Conservation (phyloP, 2,113 vertebrate genomes). For the Propithecus coquereli region DNA sequence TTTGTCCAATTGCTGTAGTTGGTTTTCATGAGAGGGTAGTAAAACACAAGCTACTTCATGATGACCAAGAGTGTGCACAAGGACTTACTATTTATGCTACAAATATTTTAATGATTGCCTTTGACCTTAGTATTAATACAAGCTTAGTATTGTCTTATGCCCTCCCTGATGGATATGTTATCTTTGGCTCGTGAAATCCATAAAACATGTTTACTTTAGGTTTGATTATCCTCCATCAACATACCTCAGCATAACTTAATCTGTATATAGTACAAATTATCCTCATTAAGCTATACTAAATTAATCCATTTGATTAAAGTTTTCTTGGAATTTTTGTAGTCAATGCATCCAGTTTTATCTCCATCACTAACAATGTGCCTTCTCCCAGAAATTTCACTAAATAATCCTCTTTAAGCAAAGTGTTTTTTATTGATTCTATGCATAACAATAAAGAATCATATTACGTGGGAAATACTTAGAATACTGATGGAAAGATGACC, state of each 20-base stretch:
- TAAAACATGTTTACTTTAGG: not conserved
- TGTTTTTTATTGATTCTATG: not conserved
- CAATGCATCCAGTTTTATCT: not conserved
- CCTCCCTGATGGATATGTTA: not conserved
- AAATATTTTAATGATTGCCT: not conserved
- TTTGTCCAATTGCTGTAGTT: not conserved
- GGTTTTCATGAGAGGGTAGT: not conserved
- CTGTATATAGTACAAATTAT: not conserved
- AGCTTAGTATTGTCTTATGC: not conserved
- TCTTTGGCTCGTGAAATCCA: not conserved
- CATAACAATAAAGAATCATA: not conserved
- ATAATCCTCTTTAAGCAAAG: not conserved
- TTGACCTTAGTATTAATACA: not conserved
- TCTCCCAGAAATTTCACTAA: not conserved
- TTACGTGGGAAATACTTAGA: not conserved
- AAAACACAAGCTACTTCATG: not conserved
- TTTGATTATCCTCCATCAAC: not conserved
- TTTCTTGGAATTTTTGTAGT: not conserved
- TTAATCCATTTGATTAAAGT: not conserved
- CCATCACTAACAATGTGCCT: not conserved
- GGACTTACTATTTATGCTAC: not conserved
- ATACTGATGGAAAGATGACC: not conserved
- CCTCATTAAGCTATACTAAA: not conserved
- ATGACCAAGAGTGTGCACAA: not conserved
- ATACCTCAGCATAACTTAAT: not conserved